Evolutionary conservation across 1,140 invertebrate genomes (phyloP).

Genomic region (Sipha flava): DNA sequence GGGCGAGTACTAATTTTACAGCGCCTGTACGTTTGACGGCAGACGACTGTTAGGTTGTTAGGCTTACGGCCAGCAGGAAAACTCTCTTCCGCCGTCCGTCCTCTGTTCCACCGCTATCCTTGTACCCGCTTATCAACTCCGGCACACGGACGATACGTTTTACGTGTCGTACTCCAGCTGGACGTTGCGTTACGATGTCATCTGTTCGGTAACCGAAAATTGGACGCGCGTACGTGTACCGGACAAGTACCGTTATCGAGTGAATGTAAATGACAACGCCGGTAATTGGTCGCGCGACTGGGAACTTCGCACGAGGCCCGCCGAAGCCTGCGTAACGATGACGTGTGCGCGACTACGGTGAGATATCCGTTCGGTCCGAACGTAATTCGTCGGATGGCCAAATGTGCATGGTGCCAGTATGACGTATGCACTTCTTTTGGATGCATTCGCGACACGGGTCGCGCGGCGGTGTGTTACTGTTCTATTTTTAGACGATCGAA

Average conservation of each 20-base stretch:
- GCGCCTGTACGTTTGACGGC: background rate
- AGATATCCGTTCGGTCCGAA: too few relatives aligned
- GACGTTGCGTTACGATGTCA: background rate
- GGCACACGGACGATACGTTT: too few relatives aligned
- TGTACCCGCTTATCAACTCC: too few relatives aligned
- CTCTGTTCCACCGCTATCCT: background rate
- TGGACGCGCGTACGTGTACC: background rate
- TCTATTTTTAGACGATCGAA: background rate
- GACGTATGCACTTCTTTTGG: slow-evolving; percentile 6
- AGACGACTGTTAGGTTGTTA: background rate
- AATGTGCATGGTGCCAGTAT: background rate
- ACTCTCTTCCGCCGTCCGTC: background rate
- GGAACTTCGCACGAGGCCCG: too few relatives aligned
- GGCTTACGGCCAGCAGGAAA: background rate
- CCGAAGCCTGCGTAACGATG: too few relatives aligned
- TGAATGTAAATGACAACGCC: background rate
- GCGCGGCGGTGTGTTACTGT: background rate
- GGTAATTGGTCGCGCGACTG: too few relatives aligned
- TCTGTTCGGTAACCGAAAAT: background rate
- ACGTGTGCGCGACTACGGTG: too few relatives aligned
- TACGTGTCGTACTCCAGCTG: too few relatives aligned
- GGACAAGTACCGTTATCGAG: background rate
- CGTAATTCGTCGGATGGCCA: background rate
- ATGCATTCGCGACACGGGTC: background rate
- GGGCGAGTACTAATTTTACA: background rate